Base-by-base conservation (phyloP, 1,140 invertebrate genomes). In the Drosophila erecta region DNA sequence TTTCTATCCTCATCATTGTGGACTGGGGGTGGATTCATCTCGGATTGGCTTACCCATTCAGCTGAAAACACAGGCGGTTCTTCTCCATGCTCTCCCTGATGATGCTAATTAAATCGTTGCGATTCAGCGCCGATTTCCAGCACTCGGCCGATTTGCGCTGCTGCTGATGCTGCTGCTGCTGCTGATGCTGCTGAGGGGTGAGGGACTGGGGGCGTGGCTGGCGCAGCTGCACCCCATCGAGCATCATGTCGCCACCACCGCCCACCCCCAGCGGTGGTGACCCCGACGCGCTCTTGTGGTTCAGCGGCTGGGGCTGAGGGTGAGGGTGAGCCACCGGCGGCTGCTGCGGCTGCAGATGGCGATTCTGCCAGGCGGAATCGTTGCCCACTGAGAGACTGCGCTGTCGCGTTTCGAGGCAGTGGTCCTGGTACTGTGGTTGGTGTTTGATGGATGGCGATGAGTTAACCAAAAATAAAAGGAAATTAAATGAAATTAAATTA, bases 11-110 rank as follows among this genome's bases (percentile, higher is more conserved):
- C 35, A 70, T 70, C 65, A 70, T 40, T 50, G 44, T 38, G 54
- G 66, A 66, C 12, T 35, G 37, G 49, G 62, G 51, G 62, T 55
- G 50, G 62, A 47, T 43, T 74, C 59, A 37, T 62, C 49, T 47
- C 35, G 41, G n/a, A 35, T 66, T 71, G 38, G 76, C 90, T 93
- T 93, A 96, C 95, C 95, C 95, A 92, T 95, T 94, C 91, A 95
- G 94, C 94, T 96, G 95, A 94, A 96, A 96, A 95, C 95, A 95
- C 93, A 96, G 93, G 92, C 97, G 96, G 92, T 97, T 97, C 93
- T 97, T 96, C 92, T 97, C 96, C 96, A 98, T 97, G 92, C 97
- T 97, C 60, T 96, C 96, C 92, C 97, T 96, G 81, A 97, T 96
- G 76, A 97, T 96, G 93, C 97, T 96, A 57, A 97, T 94, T 70